Evolutionary conservation across 2,888 invertebrate genomes (phyloP), one percentile per base, ranked within the genome.

Genomic region (Tridacna gigas): DNA sequence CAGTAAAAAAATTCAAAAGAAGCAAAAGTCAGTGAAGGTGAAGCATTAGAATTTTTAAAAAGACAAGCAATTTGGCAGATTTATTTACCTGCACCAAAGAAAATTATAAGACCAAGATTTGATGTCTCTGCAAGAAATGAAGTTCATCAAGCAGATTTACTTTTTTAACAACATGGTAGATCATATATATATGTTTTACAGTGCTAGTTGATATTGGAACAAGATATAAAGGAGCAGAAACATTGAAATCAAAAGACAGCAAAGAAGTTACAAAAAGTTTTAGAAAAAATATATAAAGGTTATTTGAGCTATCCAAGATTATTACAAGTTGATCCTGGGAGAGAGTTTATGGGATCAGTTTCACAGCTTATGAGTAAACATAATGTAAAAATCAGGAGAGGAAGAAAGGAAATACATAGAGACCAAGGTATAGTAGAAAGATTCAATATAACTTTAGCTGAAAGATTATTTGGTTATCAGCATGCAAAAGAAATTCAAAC

Each of bases 221-320:
- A 26, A 79, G 86, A 1, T n/a, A n/a, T n/a, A 88, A 88, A 77
- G 84, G 79, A 73, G 84, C 88, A 56, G 86, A 88, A 47, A 82
- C 86, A 13, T 45, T 88, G 18, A 76, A 80, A 12, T 69, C 77
- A 18, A 86, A 86, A 76, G 73, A 77, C 13, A 61, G 79, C 26
- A 74, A 28, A 71, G 83, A 83, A 80, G 82, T 83, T 18, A 79
- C 86, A 22, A 26, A 67, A 12, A 80, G 83, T 0, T 76, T 86
- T 47, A n/a, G n/a, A n/a, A n/a, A n/a, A n/a, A n/a, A 75, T n/a
- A n/a, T n/a, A n/a, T n/a, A n/a, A n/a, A n/a, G n/a, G n/a, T n/a
- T n/a, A n/a, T n/a, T n/a, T n/a, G n/a, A n/a, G 48, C 48, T 84
- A 82, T 80, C 84, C 82, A 47, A 87, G 84, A 47, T 69, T 84